phyloP scores from a whole-genome alignment of 2,113 vertebrate species.

The Lutjanus erythropterus region DNA sequence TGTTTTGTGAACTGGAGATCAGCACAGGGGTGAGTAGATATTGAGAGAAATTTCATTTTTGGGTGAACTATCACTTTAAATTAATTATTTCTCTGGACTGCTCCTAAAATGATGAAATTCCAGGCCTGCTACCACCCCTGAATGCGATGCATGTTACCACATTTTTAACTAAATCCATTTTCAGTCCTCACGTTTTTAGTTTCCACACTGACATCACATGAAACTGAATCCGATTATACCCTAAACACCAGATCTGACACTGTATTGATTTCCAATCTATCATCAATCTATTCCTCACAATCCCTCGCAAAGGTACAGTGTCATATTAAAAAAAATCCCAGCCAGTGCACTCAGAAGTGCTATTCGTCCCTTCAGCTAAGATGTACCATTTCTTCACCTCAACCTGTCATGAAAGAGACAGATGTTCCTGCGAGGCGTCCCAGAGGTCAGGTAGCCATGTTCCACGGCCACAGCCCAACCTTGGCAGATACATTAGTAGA shows the following conservation, averaged over 20 bases:
- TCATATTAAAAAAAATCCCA: constrained; percentile 38
- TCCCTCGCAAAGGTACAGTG: constrained; percentile 39
- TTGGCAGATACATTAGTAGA: constrained; percentile 58
- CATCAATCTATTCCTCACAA: constrained; percentile 40
- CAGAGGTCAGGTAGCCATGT: constrained; percentile 56
- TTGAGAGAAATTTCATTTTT: too few relatives aligned
- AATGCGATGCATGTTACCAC: neutral
- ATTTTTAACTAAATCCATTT: neutral
- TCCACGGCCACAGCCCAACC: constrained; percentile 48
- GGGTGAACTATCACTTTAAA: too few relatives aligned
- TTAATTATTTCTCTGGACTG: too few relatives aligned
- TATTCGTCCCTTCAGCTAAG: constrained; percentile 33
- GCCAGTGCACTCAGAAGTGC: neutral
- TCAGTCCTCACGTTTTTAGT: neutral
- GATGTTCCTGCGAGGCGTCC: constrained; percentile 41
- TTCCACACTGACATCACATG: neutral
- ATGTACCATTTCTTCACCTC: constrained; percentile 47
- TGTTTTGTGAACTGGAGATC: too few relatives aligned
- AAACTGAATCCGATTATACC: constrained; percentile 21
- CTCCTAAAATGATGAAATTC: too few relatives aligned
- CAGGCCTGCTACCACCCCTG: too few relatives aligned
- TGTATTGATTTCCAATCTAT: constrained; percentile 45
- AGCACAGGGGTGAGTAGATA: too few relatives aligned
- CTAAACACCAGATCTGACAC: constrained; percentile 12
- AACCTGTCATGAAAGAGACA: constrained; percentile 57